phyloP scores from a whole-genome alignment of 2,797 vertebrate species.

The Melanotaenia pygmaea region DNA sequence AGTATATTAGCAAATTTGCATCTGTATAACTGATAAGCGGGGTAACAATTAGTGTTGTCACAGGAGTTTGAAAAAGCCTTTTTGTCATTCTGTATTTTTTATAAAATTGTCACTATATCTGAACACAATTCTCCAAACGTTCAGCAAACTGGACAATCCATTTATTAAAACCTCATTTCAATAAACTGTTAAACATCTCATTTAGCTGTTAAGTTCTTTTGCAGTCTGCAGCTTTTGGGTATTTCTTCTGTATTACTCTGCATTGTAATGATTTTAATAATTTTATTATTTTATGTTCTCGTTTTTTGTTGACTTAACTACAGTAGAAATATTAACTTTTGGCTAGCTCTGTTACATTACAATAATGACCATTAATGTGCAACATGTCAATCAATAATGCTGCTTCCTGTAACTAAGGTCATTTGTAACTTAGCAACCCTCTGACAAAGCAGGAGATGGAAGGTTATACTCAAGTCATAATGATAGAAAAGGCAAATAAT shows the following conservation, averaged over 20 bases:
- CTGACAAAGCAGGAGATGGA: constrained; percentile 16
- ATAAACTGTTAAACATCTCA: not conserved
- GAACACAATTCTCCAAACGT: not conserved
- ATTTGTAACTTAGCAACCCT: constrained; percentile 15
- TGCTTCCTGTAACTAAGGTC: constrained; percentile 20
- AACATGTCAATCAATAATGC: not conserved
- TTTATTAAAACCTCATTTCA: not conserved
- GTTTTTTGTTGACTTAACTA: not conserved
- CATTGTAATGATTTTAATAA: not conserved
- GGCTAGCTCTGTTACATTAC: not conserved
- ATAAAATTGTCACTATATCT: not conserved
- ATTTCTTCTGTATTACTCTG: not conserved
- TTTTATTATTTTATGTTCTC: not conserved
- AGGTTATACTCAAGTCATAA: constrained; percentile 30
- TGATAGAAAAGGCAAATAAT: constrained; percentile 45
- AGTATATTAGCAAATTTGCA: not conserved
- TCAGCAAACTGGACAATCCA: too few relatives aligned
- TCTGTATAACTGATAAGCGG: not conserved
- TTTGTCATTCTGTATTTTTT: not conserved
- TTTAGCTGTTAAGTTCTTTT: not conserved
- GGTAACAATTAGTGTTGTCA: too few relatives aligned
- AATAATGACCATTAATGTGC: not conserved
- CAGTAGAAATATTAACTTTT: not conserved
- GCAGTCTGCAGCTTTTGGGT: not conserved
- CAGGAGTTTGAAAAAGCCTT: too few relatives aligned